Base-by-base conservation (phyloP, 2,797 vertebrate species). In the Macrochelys suwanniensis region DNA sequence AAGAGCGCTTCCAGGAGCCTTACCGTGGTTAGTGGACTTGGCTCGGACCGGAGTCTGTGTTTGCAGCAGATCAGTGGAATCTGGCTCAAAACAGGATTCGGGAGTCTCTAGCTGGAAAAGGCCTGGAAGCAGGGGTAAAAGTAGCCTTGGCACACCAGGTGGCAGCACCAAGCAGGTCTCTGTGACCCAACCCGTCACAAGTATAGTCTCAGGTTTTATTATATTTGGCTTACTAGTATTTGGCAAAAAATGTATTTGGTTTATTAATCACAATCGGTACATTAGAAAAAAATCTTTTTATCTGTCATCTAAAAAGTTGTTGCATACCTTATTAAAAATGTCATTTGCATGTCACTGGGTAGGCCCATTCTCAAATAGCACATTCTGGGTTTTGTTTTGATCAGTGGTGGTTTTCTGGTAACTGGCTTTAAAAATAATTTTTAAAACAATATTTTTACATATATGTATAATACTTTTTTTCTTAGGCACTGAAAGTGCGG, bases 401-500 rank as follows among this genome's bases (percentile, higher is more conserved):
- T 21, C 47, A 7, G 3, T 10, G 19, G 1, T 13, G 83, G 68
- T 4, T 85, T 21, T 57, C 19, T 85, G 57, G 33, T 23, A 90
- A 17, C 16, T 92, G 45, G 61, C 28, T 5, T 1, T 37, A 15
- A 85, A 94, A 96, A 1, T 50, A 33, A 89, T 68, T 0, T 81
- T 83, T 80, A 77, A 83, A 23, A 90, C 51, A 10, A 25, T 56
- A 56, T 23, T 23, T 57, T 10, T 59, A 59, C 11, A 31, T 57
- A 45, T 90, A 50, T 57, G 45, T 95, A 77, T 94, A 65, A 85
- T 92, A 37, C 3, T 97, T 97, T 92, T 3, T 94, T 96, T 80
- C 77, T 56, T 96, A 99, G 99, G 98, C 98, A 50, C 97, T 99
- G 51, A 99, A 99, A 98, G 99, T 99, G 88, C 99, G 99, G 15